Evolutionary conservation across 2,113 vertebrate species (phyloP).

Genomic region (Tychaedon coryphoeus): DNA sequence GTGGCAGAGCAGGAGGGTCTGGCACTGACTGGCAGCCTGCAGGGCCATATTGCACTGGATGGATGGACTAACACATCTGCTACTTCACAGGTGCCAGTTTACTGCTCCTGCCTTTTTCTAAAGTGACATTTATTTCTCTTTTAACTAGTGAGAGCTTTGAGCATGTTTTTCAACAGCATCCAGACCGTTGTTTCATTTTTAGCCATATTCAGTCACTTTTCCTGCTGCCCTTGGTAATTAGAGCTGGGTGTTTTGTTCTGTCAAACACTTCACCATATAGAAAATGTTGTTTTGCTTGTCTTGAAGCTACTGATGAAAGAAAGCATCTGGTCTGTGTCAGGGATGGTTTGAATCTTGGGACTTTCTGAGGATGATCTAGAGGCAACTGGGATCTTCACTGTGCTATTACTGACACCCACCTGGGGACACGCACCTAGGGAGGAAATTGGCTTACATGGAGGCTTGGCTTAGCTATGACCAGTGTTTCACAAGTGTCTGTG

Average conservation of each 20-base stretch:
- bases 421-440: background rate
- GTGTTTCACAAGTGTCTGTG: background rate
- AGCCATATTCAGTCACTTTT: background rate
- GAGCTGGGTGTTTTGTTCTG: background rate
- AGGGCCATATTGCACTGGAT: background rate
- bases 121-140: slow-evolving; percentile 1
- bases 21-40: background rate
- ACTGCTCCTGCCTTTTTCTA: background rate
- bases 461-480: background rate
- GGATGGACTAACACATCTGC: background rate
- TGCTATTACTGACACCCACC: background rate
- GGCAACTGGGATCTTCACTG: background rate
- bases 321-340: background rate
- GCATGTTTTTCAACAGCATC: background rate
- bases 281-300: background rate
- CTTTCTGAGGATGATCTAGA: background rate
- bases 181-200: background rate
- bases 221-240: background rate
- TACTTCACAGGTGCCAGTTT: background rate
- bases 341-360: background rate
- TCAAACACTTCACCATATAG: background rate
- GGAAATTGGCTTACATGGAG: background rate
- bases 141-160: background rate
- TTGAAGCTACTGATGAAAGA: background rate
- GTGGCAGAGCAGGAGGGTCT: background rate